Conservation (phyloP, 2,888 invertebrate genomes). For the Crioceris asparagi region DNA sequence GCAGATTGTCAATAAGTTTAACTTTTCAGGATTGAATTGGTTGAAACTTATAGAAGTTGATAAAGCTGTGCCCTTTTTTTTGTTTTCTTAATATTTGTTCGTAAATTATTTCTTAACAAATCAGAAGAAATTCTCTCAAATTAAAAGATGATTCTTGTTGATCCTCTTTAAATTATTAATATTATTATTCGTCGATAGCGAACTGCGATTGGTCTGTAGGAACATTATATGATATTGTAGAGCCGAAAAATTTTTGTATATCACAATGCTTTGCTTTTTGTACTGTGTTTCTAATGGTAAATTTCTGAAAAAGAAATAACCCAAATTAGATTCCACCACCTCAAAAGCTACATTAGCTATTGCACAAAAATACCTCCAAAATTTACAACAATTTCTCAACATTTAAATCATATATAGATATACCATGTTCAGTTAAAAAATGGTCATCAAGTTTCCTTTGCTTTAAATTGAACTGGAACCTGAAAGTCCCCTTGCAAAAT, state of each 20-base stretch:
- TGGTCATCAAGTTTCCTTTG: too few relatives aligned
- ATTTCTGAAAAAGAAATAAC: conserved; percentile 23
- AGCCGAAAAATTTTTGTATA: conserved; percentile 26
- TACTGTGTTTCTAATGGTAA: conserved; percentile 33
- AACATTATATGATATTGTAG: too few relatives aligned
- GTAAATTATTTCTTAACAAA: conserved; percentile 9
- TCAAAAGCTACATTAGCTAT: too few relatives aligned
- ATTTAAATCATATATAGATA: too few relatives aligned
- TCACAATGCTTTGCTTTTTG: conserved; percentile 32
- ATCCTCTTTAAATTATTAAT: conserved; percentile 24
- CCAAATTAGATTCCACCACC: too few relatives aligned
- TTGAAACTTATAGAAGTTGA: conserved; percentile 13
- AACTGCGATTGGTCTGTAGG: conserved; percentile 30
- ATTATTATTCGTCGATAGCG: conserved; percentile 30
- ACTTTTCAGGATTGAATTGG: conserved; percentile 15
- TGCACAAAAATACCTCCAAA: too few relatives aligned
- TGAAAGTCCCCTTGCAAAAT: too few relatives aligned
- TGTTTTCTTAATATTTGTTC: too few relatives aligned
- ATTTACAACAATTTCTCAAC: too few relatives aligned
- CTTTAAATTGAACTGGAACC: too few relatives aligned
- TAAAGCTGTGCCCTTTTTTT: conserved; percentile 23
- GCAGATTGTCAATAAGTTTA: conserved; percentile 29
- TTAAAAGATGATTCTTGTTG: conserved; percentile 20
- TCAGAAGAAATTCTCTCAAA: conserved; percentile 13
- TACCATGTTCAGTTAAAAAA: too few relatives aligned